Evolutionary conservation across 2,888 invertebrate genomes (phyloP), one percentile per base, ranked within the genome.

Genomic region (Eurytoma californica): DNA sequence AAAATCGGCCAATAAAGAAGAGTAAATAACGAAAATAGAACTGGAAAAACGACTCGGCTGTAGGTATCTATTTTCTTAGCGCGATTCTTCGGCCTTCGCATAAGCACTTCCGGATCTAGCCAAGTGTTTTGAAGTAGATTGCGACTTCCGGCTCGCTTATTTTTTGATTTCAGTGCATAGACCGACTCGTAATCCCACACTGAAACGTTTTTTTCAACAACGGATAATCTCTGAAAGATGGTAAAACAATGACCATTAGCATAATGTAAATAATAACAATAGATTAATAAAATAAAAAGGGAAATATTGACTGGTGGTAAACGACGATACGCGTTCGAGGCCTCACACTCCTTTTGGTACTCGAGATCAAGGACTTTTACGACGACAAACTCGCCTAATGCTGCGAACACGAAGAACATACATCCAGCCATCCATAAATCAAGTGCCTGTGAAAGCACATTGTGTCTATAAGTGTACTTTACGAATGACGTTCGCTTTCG

Each of bases 391-490:
- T 96, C 96, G 20, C 94, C 95, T 24, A 96, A 91, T 0, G 96
- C 95, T 0, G 95, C 95, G 87, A 96, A 96, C 3, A 96, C 96
- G 80, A 96, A 96, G 85, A 95, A 93, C 95, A 96, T 96, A 86
- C 96, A 96, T 5, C 95, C 95, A 4, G 96, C 95, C 96, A 96
- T 96, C 96, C 96, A 96, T 13, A 96, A 91, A 88, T 96, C 96
- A 58, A 96, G 90, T 2, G 96, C 95, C 96, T 95, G 87, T 7
- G 39, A 39, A 39, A 39, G 39, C 39, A 39, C 39, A 39, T 66
- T 18, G 24, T 49, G 39, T 39, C 39, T 39, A 39, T 39, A 39
- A 39, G 39, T 39, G 39, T 39, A 39, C 9, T 39, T 39, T 39
- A 39, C 39, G 39, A 39, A 39, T 39, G 39, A 39, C 39, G 39